Conservation (phyloP, 2,113 vertebrate genomes). For the Colaptes auratus region DNA sequence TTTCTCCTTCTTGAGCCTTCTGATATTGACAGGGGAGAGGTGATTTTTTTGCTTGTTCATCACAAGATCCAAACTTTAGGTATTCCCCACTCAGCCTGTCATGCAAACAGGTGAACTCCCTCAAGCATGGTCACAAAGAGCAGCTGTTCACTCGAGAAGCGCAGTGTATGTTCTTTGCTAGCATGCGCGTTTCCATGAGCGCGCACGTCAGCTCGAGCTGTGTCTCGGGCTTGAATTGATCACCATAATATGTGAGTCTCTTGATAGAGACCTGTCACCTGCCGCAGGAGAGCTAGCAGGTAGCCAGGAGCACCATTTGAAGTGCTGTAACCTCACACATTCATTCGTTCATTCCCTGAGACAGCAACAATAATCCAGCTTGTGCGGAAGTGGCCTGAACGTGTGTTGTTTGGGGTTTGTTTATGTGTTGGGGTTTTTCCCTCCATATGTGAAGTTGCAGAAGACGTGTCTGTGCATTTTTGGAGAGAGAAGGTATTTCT, state of each 20-base stretch:
- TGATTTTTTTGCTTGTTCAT: not conserved
- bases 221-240: not conserved
- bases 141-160: not conserved
- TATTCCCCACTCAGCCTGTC: not conserved
- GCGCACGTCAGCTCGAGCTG: not conserved
- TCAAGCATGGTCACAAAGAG: not conserved
- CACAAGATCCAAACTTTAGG: not conserved
- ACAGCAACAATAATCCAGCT: not conserved
- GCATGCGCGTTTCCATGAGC: not conserved
- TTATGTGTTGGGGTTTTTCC: not conserved
- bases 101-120: not conserved
- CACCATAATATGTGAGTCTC: not conserved
- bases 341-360: not conserved
- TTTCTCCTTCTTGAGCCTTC: not conserved
- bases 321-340: not conserved
- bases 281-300: not conserved
- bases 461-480: not conserved
- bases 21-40: not conserved
- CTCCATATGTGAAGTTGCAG: not conserved
- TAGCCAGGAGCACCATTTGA: not conserved
- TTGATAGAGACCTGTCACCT: not conserved
- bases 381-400: not conserved
- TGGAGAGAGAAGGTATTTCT: not conserved
- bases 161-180: not conserved
- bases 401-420: not conserved